Percentiles rank a stretch among this genome's conserved stretches.
Evolutionary conservation across 1,140 invertebrate genomes (phyloP).

Genomic region (Drosophila tristis): DNA sequence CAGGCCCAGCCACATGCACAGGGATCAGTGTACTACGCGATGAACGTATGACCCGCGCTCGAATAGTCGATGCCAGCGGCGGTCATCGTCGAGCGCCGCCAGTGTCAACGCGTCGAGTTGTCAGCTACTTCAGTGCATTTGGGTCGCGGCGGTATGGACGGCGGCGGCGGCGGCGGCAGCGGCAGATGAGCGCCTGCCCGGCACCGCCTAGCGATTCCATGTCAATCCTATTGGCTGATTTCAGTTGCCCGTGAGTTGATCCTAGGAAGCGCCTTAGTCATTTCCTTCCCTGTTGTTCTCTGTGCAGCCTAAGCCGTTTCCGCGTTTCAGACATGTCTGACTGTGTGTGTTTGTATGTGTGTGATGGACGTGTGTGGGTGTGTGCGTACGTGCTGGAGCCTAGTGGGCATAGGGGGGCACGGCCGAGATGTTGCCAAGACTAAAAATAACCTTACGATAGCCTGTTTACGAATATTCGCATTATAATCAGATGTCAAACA

Average conservation of each 20-base stretch:
- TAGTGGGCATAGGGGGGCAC: too few relatives aligned
- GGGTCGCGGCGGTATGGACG: slow-evolving; percentile 48
- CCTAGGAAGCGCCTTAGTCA: slow-evolving; percentile 49
- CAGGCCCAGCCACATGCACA: slow-evolving; percentile 47
- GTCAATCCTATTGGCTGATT: slow-evolving; percentile 42
- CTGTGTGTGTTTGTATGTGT: slow-evolving; percentile 16
- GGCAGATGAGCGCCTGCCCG: slow-evolving; percentile 53
- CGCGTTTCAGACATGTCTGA: too few relatives aligned
- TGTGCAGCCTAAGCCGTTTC: neutral
- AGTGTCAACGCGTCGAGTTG: slow-evolving; percentile 83
- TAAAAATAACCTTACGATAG: neutral
- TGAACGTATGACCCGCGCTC: slow-evolving; percentile 85
- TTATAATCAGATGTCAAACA: neutral
- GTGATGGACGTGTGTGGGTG: neutral
- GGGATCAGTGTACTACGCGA: slow-evolving; percentile 84
- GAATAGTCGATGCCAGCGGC: slow-evolving; percentile 83
- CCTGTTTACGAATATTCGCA: slow-evolving; percentile 20
- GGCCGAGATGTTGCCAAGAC: neutral
- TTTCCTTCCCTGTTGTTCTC: slow-evolving; percentile 12
- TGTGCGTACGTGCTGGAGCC: too few relatives aligned
- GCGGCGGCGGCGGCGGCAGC: slow-evolving; percentile 33
- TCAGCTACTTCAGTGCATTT: slow-evolving; percentile 82
- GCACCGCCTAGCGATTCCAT: slow-evolving; percentile 12
- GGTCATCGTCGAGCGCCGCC: slow-evolving; percentile 83
- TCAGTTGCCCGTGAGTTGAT: slow-evolving; percentile 55